Evolutionary conservation across 2,888 invertebrate genomes (phyloP).

Genomic region (Pyrrhosoma nymphula): DNA sequence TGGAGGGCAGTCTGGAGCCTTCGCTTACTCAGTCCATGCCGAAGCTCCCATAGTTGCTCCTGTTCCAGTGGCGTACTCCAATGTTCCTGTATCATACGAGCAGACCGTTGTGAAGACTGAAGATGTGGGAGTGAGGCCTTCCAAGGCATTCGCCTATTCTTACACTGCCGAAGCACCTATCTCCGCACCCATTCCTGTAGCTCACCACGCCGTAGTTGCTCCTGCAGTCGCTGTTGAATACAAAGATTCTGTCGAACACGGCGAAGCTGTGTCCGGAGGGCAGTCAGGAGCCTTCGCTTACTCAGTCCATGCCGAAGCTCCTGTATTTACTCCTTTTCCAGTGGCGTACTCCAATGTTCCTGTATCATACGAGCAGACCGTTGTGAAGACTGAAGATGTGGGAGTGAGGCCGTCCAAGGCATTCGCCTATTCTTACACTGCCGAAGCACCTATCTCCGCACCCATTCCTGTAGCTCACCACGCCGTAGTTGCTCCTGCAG

Average conservation of each 20-base stretch:
- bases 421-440: background rate
- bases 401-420: background rate
- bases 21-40: constrained; percentile 41
- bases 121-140: background rate
- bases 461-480: background rate
- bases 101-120: background rate
- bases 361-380: background rate
- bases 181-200: background rate
- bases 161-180: constrained; percentile 16
- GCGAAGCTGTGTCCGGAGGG: background rate
- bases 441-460: background rate
- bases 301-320: background rate
- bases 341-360: background rate
- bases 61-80: background rate
- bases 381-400: background rate
- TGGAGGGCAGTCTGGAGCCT: background rate
- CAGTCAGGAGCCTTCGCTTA: constrained; percentile 13
- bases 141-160: background rate
- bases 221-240: background rate
- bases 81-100: background rate
- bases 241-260: background rate
- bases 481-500: background rate
- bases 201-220: background rate
- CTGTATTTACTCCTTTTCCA: background rate
- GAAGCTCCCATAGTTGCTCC: background rate